Evolutionary conservation across 2,888 invertebrate species (phyloP), one percentile per base, ranked within the genome.

Genomic region (Campoplex nolae): DNA sequence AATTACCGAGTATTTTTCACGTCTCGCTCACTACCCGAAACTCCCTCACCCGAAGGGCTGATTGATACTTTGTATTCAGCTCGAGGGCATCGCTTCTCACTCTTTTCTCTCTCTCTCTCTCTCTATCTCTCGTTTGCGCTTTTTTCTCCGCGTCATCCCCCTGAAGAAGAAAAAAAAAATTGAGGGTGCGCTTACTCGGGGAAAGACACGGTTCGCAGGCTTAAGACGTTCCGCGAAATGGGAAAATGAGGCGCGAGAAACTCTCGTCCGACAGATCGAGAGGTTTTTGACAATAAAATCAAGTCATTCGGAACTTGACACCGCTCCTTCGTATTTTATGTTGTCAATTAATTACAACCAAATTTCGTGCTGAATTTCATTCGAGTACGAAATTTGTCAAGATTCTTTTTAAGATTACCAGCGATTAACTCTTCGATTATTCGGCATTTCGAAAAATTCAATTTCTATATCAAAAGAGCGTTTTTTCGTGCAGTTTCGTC

Each of bases 61-160:
- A 94, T 93, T 94, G 93, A 94, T 93, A 93, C 93, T 94, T 94
- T 93, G 92, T 93, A 94, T 93, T 94, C 93, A 92, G 89, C 87
- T 87, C 90, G 89, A 88, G 90, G 89, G 85, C 89, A 78, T 88
- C 86, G 76, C 74, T 82, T 78, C 71, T 76, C 67, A 32, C 32
- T 23, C 75, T n/a, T n/a, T n/a, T n/a, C n/a, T n/a, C 16, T n/a
- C 81, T 35, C 23, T 71, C 51, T 32, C 42, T 73, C 68, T 77
- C 76, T 65, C 54, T 51, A n/a, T 58, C 23, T 23, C 23, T 23
- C 73, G 54, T 45, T 77, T 80, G 76, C 77, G 48, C 51, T 82
- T 75, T 84, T 84, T 79, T 70, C 62, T 83, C 76, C 62, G 67
- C 77, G 68, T 70, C 86, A 70, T 81, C 84, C 78, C 88, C 75